Conservation (phyloP, 2,797 vertebrate species). For the Danio aesculapii region DNA sequence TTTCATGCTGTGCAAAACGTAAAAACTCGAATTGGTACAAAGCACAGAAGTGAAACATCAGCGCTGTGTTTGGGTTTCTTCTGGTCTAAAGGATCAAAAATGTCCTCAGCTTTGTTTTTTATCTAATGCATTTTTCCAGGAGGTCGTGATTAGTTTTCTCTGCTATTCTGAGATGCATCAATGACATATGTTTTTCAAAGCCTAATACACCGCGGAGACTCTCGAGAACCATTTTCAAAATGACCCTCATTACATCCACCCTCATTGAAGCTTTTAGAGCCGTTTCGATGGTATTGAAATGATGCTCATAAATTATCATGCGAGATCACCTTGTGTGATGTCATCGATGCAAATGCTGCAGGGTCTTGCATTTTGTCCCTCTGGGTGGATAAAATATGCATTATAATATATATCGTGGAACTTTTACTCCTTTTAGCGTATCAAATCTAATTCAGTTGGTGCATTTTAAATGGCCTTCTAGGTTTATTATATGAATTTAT, state of each 20-base stretch:
- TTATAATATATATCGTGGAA: background rate
- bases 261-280: slow-evolving; percentile 40
- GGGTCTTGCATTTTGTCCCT: background rate
- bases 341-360: slow-evolving; percentile 13
- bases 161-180: slow-evolving; percentile 44
- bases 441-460: background rate
- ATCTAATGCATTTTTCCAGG: slow-evolving; percentile 19
- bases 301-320: slow-evolving; percentile 36
- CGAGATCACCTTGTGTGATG: slow-evolving; percentile 15
- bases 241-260: slow-evolving; percentile 21
- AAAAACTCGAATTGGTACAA: slow-evolving; percentile 38
- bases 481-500: background rate
- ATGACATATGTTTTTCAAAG: slow-evolving; percentile 33
- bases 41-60: slow-evolving; percentile 44
- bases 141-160: slow-evolving; percentile 34
- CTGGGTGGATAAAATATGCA: background rate
- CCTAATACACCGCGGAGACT: slow-evolving; percentile 25
- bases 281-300: slow-evolving; percentile 24
- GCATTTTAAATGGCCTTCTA: background rate
- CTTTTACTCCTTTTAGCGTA: background rate
- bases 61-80: slow-evolving; percentile 36
- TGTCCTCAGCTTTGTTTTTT: slow-evolving; percentile 46
- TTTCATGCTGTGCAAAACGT: background rate
- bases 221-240: slow-evolving; percentile 45
- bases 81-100: slow-evolving; percentile 37